Percentiles rank a stretch among this genome's conserved stretches.
phyloP scores from a whole-genome alignment of 2,888 invertebrate species.

The Hemaris fuciformis region DNA sequence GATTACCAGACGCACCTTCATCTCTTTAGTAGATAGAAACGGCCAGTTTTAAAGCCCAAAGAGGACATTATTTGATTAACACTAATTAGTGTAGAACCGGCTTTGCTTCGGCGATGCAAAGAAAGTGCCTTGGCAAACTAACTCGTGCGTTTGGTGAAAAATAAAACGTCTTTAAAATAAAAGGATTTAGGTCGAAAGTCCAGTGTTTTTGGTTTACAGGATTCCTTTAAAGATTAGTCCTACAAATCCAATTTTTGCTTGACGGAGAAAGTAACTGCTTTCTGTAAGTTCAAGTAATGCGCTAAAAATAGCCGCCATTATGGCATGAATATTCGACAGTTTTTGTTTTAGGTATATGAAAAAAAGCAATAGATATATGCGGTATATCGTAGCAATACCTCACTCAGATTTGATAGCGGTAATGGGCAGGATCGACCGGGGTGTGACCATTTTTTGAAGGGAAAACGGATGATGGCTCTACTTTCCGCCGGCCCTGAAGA shows the following conservation, averaged over 20 bases:
- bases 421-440: no score
- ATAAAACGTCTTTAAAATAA: slow-evolving; percentile 24
- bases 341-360: no score
- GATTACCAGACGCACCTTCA: slow-evolving; percentile 9
- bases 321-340: no score
- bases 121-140: slow-evolving; percentile 44
- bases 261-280: slow-evolving; percentile 60
- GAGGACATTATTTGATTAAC: slow-evolving; percentile 78
- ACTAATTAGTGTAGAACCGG: slow-evolving; percentile 75
- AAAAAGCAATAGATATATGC: no score
- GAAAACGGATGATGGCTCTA: no score
- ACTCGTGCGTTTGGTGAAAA: not conserved
- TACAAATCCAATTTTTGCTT: slow-evolving; percentile 49
- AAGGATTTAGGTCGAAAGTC: slow-evolving; percentile 30
- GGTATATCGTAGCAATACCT: no score
- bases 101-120: slow-evolving; percentile 53
- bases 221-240: slow-evolving; percentile 21
- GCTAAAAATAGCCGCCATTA: not conserved
- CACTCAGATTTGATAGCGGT: no score
- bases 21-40: slow-evolving; percentile 47
- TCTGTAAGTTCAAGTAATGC: slow-evolving; percentile 35
- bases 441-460: no score
- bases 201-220: not conserved
- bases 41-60: slow-evolving; percentile 56
- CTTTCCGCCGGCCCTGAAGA: no score